Evolutionary conservation across 2,888 invertebrate species (phyloP), one percentile per base, ranked within the genome.

Genomic region (Melieria omissa): DNA sequence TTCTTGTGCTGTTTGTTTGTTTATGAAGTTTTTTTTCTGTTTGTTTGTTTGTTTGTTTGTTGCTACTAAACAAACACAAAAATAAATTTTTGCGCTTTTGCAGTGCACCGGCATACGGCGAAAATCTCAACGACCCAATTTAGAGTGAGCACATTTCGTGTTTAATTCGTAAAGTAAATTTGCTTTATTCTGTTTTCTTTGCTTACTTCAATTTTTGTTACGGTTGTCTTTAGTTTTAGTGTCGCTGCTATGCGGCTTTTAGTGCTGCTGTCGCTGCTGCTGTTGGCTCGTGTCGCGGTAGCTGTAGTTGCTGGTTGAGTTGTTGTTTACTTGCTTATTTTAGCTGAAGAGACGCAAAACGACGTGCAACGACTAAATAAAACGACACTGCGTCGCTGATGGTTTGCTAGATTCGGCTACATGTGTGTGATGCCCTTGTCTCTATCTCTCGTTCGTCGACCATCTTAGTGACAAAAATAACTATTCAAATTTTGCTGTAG

Each of bases 111-210:
- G n/a, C n/a, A n/a, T 29, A 29, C 29, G 29, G 29, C 16, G 16
- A 57, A 57, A 69, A 57, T 69, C 69, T 62, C 63, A 69, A 54
- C 69, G 63, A 69, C 69, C 69, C 69, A 63, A 46, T 47, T 69
- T 55, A n/a, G 16, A 46, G 42, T 42, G 16, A 29, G 14, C 62
- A 62, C 55, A 46, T 63, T 63, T 61, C 63, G 63, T 63, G 63
- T 69, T 69, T 63, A 63, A 69, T 69, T 68, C 54, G 29, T 14
- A 69, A 69, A 63, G 63, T 69, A 63, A 63, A 69, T 63, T 63
- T 69, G 55, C 47, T 55, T 62, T 69, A n/a, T 42, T 41, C 14
- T 52, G 41, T 67, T 67, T 54, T 68, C 44, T 52, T 68, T 29
- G 29, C 3, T 68, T 68, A 45, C 44, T 66, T 46, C 54, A 12